Percentiles rank a stretch among this genome's conserved stretches.
Conservation (phyloP, 2,113 vertebrate genomes). For the Myanophis thanlyinensis region DNA sequence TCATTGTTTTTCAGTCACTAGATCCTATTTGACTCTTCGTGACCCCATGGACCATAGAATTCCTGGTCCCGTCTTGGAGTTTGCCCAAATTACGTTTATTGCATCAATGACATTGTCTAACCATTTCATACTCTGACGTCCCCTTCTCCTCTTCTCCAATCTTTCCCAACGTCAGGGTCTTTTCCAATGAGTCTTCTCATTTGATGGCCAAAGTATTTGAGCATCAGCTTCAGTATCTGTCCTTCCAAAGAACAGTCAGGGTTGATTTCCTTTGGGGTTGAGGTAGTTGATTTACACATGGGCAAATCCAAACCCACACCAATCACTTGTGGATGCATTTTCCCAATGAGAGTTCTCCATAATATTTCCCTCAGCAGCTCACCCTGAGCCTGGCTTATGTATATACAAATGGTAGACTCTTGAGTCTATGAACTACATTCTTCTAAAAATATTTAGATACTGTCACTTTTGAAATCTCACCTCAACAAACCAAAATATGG, state of each 20-base stretch:
- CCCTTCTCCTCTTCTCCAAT: not conserved
- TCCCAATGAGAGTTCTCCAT: not conserved
- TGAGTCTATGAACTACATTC: not conserved
- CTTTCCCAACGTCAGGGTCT: not conserved
- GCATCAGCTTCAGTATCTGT: not conserved
- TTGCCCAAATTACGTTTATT: too few species aligned
- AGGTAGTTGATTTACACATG: not conserved
- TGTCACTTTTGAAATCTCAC: not conserved
- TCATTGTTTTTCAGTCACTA: not conserved
- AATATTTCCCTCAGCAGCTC: not conserved
- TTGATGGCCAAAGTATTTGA: not conserved
- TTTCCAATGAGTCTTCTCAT: not conserved
- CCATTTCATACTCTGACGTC: not conserved
- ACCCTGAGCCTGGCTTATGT: not conserved
- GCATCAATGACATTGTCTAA: not conserved
- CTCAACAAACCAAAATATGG: not conserved
- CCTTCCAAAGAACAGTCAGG: too few species aligned
- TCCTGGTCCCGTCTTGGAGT: too few species aligned
- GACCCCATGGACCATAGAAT: too few species aligned
- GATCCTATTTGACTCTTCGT: not conserved
- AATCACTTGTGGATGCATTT: not conserved
- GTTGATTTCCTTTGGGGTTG: not conserved
- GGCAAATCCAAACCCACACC: not conserved
- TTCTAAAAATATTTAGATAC: not conserved
- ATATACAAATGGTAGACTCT: not conserved